Evolutionary conservation across 2,888 invertebrate species (phyloP).

Genomic region (Imbricaverruca yamaguchii): DNA sequence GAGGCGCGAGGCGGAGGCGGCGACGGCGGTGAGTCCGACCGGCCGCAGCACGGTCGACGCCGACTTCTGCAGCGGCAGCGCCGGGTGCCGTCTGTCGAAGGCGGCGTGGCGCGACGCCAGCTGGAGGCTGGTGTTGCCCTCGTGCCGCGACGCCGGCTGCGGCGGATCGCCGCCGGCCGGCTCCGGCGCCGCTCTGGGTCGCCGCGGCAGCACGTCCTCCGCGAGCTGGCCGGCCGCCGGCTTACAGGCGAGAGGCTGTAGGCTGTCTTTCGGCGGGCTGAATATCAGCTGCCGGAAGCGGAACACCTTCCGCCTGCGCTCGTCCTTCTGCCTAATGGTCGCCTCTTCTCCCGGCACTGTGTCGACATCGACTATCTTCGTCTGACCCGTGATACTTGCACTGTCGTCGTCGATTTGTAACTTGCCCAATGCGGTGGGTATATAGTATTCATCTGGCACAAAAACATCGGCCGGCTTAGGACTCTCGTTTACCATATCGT

Average conservation of each 20-base stretch:
- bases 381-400: neutral
- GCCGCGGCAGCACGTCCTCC: neutral
- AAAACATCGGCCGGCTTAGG: neutral
- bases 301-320: neutral
- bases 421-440: neutral
- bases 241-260: neutral
- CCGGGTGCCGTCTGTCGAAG: neutral
- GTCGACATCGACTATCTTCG: neutral
- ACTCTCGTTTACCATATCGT: neutral
- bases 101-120: neutral
- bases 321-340: neutral
- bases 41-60: neutral
- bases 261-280: neutral
- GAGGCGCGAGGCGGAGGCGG: neutral
- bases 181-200: neutral
- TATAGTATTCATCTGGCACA: neutral
- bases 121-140: neutral
- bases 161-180: neutral
- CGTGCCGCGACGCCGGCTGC: neutral
- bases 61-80: constrained; percentile 19
- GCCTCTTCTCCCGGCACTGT: neutral
- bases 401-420: neutral
- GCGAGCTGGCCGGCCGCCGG: neutral
- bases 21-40: neutral
- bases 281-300: neutral